Evolutionary conservation across 2,888 invertebrate species (phyloP).

Genomic region (Anticlea derivata): DNA sequence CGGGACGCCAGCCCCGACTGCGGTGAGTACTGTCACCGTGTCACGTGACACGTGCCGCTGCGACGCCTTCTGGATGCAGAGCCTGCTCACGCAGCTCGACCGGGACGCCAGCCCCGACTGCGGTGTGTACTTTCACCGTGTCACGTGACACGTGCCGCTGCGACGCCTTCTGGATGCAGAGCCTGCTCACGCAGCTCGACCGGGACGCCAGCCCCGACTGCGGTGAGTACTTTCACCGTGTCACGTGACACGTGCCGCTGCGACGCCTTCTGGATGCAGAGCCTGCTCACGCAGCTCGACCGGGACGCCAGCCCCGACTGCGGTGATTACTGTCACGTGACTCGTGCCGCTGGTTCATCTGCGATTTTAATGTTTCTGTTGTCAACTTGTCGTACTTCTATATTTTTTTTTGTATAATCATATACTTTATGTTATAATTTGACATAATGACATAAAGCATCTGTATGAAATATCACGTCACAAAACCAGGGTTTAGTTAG

Average conservation of each 20-base stretch:
- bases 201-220: slow-evolving; percentile 92
- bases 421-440: too few relatives aligned
- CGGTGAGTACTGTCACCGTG: slow-evolving; percentile 85
- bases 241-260: slow-evolving; percentile 93
- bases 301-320: slow-evolving; percentile 92
- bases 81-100: slow-evolving; percentile 90
- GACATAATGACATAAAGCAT: too few relatives aligned
- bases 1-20: slow-evolving; percentile 92
- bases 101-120: slow-evolving; percentile 92
- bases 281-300: slow-evolving; percentile 90
- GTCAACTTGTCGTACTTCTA: too few relatives aligned
- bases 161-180: slow-evolving; percentile 98
- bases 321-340: slow-evolving; percentile 88
- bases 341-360: slow-evolving; percentile 94
- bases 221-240: slow-evolving; percentile 85
- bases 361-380: too few relatives aligned
- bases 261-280: slow-evolving; percentile 98
- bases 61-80: slow-evolving; percentile 98
- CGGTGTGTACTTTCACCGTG: slow-evolving; percentile 85
- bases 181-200: slow-evolving; percentile 90
- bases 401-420: too few relatives aligned
- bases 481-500: too few relatives aligned
- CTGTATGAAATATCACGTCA: too few relatives aligned
- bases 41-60: slow-evolving; percentile 93
- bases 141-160: slow-evolving; percentile 93